Base-by-base conservation (phyloP, 1,140 invertebrate species). In the Matsumurasca onukii region DNA sequence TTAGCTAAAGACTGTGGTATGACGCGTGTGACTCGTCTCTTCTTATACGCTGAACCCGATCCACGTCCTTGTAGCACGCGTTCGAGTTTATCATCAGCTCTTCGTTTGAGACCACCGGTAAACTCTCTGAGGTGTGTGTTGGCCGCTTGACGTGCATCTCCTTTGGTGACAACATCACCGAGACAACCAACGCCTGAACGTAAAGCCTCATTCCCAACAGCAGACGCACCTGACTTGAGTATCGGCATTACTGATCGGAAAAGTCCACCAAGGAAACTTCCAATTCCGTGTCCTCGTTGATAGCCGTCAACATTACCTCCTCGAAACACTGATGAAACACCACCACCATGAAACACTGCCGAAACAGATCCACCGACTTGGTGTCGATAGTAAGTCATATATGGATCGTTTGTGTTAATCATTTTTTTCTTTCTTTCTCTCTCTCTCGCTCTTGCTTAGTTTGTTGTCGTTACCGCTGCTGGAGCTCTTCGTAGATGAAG, bases 21-120 rank as follows among this genome's bases (percentile, higher is more conserved):
- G n/a, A 61, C 57, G n/a, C n/a, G n/a, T 5, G 3, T 31, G 12
- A 29, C 30, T 29, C 24, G 9, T 24, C 20, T 61, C 20, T 12
- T 61, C 29, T 61, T 61, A 61, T 61, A 61, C 20, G 24, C 57
- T 27, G 57, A 61, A 5, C 57, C 57, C n/a, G n/a, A n/a, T n/a
- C n/a, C n/a, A n/a, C n/a, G n/a, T n/a, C 17, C 25, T 3, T 29
- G 24, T 55, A 22, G 30, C 17, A 9, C 17, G 12, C 5, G 3
- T 29, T 9, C n/a, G n/a, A 25, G n/a, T 12, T 61, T 61, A 27
- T 61, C 20, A 61, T 61, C 57, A 9, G 57, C 57, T 24, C 30
- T 61, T 27, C 29, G 57, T 27, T 61, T 61, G 25, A 61, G 30
- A 27, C 17, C 30, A 13, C 9, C 24, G 3, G 57, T 61, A 24